phyloP scores from a whole-genome alignment of 2,797 vertebrate genomes.

The Thamnophis elegans region DNA sequence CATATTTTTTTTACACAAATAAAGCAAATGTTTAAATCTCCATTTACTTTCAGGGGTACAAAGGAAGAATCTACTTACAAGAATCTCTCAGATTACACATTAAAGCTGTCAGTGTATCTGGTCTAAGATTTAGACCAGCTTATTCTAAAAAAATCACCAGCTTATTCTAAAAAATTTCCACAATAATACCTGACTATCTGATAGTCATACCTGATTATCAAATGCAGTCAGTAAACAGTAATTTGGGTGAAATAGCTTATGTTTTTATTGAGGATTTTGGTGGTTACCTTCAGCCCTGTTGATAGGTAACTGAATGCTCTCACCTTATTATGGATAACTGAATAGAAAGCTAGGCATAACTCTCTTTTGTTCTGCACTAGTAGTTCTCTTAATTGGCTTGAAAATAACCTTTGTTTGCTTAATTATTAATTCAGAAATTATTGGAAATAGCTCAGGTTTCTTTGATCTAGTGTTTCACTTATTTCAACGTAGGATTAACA shows the following conservation, averaged over 20 bases:
- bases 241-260: neutral
- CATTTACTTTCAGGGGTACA: neutral
- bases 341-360: neutral
- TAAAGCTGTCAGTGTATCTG: neutral
- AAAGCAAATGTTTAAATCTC: neutral
- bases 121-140: neutral
- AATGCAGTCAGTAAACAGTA: neutral
- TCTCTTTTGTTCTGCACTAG: neutral
- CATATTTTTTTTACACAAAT: neutral
- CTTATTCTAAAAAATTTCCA: neutral
- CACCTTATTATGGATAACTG: neutral
- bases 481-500: conserved; percentile 4
- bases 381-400: conserved; percentile 20
- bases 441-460: neutral
- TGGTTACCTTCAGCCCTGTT: neutral
- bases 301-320: neutral
- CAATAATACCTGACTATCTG: too few relatives aligned
- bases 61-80: neutral
- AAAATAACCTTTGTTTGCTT: conserved; percentile 16
- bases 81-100: neutral
- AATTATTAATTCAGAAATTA: conserved; percentile 18
- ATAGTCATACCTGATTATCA: too few relatives aligned
- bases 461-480: conserved; percentile 12
- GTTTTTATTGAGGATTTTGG: neutral
- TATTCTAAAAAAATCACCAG: neutral